Percentiles rank a stretch among this genome's conserved stretches.
These are phyloP conservation scores for Meles meles DNA, from an alignment of 2,113 vertebrate genomes.

Conservation along the genomic window DNA sequence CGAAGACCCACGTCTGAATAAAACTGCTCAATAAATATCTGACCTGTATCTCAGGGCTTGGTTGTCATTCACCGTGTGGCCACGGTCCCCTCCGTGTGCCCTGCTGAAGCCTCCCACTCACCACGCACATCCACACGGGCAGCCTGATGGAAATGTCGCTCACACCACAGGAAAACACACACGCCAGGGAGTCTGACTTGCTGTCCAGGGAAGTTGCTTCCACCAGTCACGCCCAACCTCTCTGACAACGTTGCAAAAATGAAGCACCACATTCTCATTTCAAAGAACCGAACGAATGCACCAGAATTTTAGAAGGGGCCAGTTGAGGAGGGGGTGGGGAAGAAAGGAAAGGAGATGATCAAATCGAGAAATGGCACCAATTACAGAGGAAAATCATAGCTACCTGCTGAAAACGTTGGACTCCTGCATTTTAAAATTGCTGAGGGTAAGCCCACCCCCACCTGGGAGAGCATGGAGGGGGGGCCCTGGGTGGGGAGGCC, in stretches of 20 bases:
- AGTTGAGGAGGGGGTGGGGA: not conserved
- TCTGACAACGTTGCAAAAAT: slow-evolving; percentile 33
- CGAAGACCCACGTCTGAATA: slow-evolving; percentile 61
- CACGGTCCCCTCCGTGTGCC: not conserved
- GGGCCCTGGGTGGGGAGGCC: slow-evolving; percentile 40
- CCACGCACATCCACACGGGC: not conserved
- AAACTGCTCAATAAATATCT: not conserved
- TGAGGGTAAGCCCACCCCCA: not conserved
- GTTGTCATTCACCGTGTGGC: not conserved
- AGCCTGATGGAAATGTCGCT: not conserved
- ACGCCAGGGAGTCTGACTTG: not conserved
- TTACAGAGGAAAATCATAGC: slow-evolving; percentile 66
- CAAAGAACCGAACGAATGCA: slow-evolving; percentile 66
- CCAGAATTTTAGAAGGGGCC: slow-evolving; percentile 55
- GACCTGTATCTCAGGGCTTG: slow-evolving; percentile 2
- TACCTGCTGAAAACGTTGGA: slow-evolving; percentile 71
- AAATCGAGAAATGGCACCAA: slow-evolving; percentile 70
- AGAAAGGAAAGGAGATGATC: slow-evolving; percentile 18
- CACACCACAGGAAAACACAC: slow-evolving; percentile 22
- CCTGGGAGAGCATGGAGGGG: fast-evolving
- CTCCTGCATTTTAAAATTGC: slow-evolving; percentile 50
- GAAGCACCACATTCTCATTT: slow-evolving; percentile 71
- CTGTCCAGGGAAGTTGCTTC: not conserved
- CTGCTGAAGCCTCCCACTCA: not conserved
- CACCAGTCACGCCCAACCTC: slow-evolving; percentile 39